Evolutionary conservation across 2,113 vertebrate genomes (phyloP), one percentile per base, ranked within the genome.

Genomic region (Muscicapa adusta): DNA sequence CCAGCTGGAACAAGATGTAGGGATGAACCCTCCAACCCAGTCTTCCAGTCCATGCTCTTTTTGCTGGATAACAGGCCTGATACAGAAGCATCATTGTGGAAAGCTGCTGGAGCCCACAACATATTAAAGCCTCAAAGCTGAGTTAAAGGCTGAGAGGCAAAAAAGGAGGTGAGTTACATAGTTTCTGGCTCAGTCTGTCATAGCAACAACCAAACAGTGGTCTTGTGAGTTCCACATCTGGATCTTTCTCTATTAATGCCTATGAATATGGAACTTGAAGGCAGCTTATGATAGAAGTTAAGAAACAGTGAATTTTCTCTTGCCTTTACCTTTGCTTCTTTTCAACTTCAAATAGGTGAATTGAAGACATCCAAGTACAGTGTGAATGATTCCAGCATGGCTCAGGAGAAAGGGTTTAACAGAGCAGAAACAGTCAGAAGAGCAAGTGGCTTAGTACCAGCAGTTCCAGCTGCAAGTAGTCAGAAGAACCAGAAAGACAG

Each of bases 41-140:
- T 14, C 36, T 74, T 45, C 29, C 36, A 51, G 48, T 28, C 20
- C 25, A 5, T 29, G 8, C 22, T 42, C 28, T 53, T 63, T 33
- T 38, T 68, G 14, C 14, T 60, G 43, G 47, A 6, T 34, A 71
- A 54, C 17, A 67, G 12, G 22, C 22, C 51, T 26, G 24, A 86
- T 14, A 51, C 50, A 66, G 33, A 42, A 54, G 26, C 4, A 16
- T 20, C 42, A 31, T 4, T 36, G n/a, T 6, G 12, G 48, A 61
- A 3, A 19, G 51, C 36, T 68, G 43, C 63, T 65, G 57, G 34
- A 43, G 85, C 42, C 11, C 33, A 78, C 29, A 56, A 47, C 16
- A 29, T 9, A 19, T 0, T 3, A 5, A 12, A 78, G 5, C n/a
- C 28, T 20, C 25, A 3, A 58, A 67, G 8, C 1, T 45, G 79